Base-by-base conservation (phyloP, 2,797 vertebrate genomes). In the Sebastes iracundus region DNA sequence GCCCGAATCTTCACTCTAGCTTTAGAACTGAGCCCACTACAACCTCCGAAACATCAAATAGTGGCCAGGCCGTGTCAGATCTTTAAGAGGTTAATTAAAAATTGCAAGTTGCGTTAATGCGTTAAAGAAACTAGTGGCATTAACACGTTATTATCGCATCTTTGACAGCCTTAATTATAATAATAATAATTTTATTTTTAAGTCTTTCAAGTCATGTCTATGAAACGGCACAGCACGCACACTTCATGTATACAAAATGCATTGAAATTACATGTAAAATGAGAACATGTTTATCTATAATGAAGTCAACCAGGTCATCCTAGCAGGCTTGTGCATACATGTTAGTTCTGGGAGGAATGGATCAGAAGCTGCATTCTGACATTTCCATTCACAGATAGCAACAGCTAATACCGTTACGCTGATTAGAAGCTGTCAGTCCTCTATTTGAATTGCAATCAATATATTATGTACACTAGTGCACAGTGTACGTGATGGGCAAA, bases 331-430 rank as follows among this genome's bases (percentile, higher is more conserved):
- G 56, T 75, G 72, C 25, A 6, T 42, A 60, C 70, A 75, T 78
- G 72, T 77, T 64, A 38, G 65, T 27, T 82, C 56, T 66, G 22
- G 22, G 38, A 73, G 61, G 35, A 77, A 79, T 33, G 1, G 87
- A 88, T 84, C 74, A 84, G 81, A 35, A 28, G 71, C 86, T 83
- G 76, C 73, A 87, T 90, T 85, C 90, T 94, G 92, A 93, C 95
- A 94, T 93, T 94, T 93, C 87, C 93, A 94, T 95, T 95, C 93
- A 91, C 80, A 96, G 93, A 95, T 94, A 94, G 87, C 89, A 92
- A 94, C 90, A 93, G 89, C 89, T 95, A 93, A 95, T 94, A 92
- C 91, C 87, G 83, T 90, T 80, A 81, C 88, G 79, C 90, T 95
- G 92, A 95, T 95, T 94, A 95, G 86, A 90, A 91, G 92, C 93